Base-by-base conservation (phyloP, 2,113 vertebrate genomes). In the Phycodurus eques region DNA sequence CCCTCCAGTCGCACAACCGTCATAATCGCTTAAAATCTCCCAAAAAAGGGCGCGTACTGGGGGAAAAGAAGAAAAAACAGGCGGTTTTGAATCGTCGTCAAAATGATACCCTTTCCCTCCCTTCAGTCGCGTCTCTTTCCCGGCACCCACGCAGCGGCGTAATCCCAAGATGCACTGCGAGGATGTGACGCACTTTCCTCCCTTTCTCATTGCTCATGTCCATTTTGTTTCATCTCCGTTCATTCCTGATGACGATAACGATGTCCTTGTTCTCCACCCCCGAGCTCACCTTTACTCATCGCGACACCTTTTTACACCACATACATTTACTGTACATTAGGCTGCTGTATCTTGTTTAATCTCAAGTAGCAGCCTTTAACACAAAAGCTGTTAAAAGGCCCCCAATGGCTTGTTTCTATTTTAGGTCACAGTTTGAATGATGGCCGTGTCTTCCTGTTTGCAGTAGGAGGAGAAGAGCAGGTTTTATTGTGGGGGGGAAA, bases 81-180 rank as follows among this genome's bases (percentile, higher is more conserved):
- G 27, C 14, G 22, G 51, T 83, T 87, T 91, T 88, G 77, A 88
- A 89, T 80, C 19, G 0, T 7, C 63, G 71, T 86, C 90, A 88
- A 88, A 83, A 89, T 90, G 88, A 87, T 89, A 84, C 84, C 89
- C 46, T 86, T 86, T 87, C 62, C 62, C 63, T 73, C 81, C 85
- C 79, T 65, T 78, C 71, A 57, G 15, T 72, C 27, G 11, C 20
- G 53, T 72, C 68, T 81, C 70, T 63, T 71, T 76, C 79, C 75
- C 81, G 59, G 59, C 31, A 63, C 70, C 80, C 62, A 85, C 75
- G 65, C 82, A 68, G 71, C 80, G 63, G 74, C 57, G 79, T 74
- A 51, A 81, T 86, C 88, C 88, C 87, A 89, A 60, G 80, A 89
- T 90, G 88, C 90, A 84, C 53, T 20, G 43, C 80, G 69, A 75